A percentile compares a stretch with the other conserved stretches of the same genome.
Evolutionary conservation across 2,888 invertebrate genomes (phyloP).

Genomic region (Clusia tigrina): DNA sequence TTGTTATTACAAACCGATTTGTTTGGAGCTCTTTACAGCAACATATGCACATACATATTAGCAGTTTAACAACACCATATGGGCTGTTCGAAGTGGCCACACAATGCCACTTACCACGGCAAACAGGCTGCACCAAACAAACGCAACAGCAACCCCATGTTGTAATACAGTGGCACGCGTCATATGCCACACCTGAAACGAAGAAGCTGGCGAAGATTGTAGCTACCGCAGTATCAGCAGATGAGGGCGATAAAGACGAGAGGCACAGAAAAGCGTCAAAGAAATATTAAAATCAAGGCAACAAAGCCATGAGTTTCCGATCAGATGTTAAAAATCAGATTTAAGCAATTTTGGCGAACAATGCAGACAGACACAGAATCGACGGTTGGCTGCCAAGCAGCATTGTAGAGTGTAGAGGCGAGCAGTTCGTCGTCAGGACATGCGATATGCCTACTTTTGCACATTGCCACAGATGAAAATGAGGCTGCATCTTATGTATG

Average conservation of each 20-base stretch:
- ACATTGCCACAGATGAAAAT: conserved; percentile 55
- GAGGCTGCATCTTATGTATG: conserved; percentile 42
- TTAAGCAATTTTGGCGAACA: conserved; percentile 42
- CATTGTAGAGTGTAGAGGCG: not conserved
- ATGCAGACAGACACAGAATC: conserved; percentile 28
- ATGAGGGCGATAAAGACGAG: conserved; percentile 18
- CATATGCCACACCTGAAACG: not conserved
- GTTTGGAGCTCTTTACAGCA: too few species aligned
- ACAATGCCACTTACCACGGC: too few species aligned
- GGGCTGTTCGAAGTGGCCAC: too few species aligned
- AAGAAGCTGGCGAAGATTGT: conserved; percentile 49
- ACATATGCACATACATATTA: too few species aligned
- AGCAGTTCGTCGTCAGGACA: conserved; percentile 38
- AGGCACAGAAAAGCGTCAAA: not conserved
- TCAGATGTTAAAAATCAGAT: conserved; percentile 30
- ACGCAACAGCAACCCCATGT: too few species aligned
- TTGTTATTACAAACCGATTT: too few species aligned
- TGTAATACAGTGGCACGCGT: conserved; percentile 44
- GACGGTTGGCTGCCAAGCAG: not conserved
- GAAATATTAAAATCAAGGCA: conserved; percentile 16
- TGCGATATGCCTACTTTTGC: conserved; percentile 59
- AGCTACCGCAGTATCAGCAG: conserved; percentile 43
- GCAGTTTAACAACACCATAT: too few species aligned
- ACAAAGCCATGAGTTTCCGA: conserved; percentile 18
- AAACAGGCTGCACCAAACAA: too few species aligned